A percentile compares a stretch with the other conserved stretches of the same genome.
Conservation (phyloP, 2,888 invertebrate genomes). For the Neria commutata region DNA sequence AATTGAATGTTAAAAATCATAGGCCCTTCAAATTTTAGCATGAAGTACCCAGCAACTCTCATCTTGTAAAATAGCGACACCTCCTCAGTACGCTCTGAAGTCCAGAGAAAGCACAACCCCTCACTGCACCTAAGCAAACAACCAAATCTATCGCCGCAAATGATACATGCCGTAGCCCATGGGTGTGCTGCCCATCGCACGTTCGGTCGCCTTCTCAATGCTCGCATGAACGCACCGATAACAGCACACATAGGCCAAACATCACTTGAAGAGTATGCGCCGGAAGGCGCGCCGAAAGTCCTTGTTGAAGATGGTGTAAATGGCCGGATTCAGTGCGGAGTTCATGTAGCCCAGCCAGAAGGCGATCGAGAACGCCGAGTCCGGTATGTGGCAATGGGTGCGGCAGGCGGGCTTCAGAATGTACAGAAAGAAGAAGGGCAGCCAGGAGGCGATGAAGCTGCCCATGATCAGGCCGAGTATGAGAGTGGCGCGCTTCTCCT, state of each 20-base stretch:
- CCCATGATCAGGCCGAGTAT: constrained; percentile 98
- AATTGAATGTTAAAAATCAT: background rate
- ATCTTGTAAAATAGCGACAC: no score
- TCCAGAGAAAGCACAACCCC: no score
- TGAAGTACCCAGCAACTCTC: background rate
- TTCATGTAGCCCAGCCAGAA: constrained; percentile 99
- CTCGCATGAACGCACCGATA: constrained; percentile 71
- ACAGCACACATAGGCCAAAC: constrained; percentile 85
- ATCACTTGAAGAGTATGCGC: constrained; percentile 94
- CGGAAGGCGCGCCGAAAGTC: constrained; percentile 96
- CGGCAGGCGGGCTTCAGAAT: constrained; percentile 83
- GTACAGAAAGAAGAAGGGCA: constrained; percentile 96
- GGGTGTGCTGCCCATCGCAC: constrained; percentile 63
- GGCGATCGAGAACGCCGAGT: constrained; percentile 86
- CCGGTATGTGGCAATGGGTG: constrained; percentile 73
- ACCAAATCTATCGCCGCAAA: constrained; percentile 59
- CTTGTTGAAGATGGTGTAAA: constrained; percentile 97
- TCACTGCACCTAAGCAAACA: constrained; percentile 32
- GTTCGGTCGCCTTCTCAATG: constrained; percentile 63
- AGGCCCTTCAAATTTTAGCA: background rate
- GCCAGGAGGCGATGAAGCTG: constrained; percentile 97
- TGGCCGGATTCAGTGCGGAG: constrained; percentile 93
- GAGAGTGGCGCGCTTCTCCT: constrained; percentile 94
- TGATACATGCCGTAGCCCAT: constrained; percentile 62
- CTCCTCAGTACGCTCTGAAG: no score